phyloP scores from a whole-genome alignment of 2,888 invertebrate genomes.

The Cryptus viduatorius region DNA sequence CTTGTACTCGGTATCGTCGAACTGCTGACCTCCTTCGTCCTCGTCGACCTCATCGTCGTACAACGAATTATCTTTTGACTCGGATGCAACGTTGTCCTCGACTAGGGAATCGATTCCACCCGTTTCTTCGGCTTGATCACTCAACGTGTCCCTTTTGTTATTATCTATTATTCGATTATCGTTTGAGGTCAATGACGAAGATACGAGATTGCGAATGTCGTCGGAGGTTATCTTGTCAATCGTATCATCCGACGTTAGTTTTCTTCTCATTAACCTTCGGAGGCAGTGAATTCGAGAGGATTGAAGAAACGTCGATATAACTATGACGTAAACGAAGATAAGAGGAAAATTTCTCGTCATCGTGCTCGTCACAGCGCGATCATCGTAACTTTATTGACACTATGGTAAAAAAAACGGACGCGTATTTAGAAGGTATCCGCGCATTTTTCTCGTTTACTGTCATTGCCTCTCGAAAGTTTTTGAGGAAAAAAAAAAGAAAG shows the following conservation, averaged over 20 bases:
- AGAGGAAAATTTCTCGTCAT: slow-evolving; percentile 70
- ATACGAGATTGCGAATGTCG: slow-evolving; percentile 53
- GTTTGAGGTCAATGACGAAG: slow-evolving; percentile 47
- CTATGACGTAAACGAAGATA: slow-evolving; percentile 53
- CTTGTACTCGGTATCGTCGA: slow-evolving; percentile 55
- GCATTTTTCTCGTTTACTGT: slow-evolving; percentile 49
- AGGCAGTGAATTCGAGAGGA: slow-evolving; percentile 34
- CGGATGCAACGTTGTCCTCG: slow-evolving; percentile 26
- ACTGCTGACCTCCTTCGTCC: slow-evolving; percentile 35
- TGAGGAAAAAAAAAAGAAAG: slow-evolving; percentile 34
- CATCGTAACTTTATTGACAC: slow-evolving; percentile 38
- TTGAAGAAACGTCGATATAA: slow-evolving; percentile 65
- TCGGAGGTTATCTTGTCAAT: slow-evolving; percentile 55
- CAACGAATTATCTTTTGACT: slow-evolving; percentile 31
- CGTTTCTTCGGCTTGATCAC: slow-evolving; percentile 18
- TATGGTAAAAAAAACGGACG: slow-evolving; percentile 16
- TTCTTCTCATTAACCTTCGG: slow-evolving; percentile 72
- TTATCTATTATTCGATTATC: slow-evolving; percentile 4
- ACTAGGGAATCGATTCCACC: neutral
- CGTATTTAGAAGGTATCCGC: slow-evolving; percentile 23
- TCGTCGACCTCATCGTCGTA: slow-evolving; percentile 56
- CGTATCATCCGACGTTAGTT: slow-evolving; percentile 59
- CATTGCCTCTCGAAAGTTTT: slow-evolving; percentile 33
- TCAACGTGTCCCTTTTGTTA: slow-evolving; percentile 49
- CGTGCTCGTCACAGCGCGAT: slow-evolving; percentile 35